Percentiles rank a stretch among this genome's conserved stretches.
These are phyloP conservation scores for Catostomus latipinnis DNA, from an alignment of 2,797 vertebrate species.

Conservation along the genomic window DNA sequence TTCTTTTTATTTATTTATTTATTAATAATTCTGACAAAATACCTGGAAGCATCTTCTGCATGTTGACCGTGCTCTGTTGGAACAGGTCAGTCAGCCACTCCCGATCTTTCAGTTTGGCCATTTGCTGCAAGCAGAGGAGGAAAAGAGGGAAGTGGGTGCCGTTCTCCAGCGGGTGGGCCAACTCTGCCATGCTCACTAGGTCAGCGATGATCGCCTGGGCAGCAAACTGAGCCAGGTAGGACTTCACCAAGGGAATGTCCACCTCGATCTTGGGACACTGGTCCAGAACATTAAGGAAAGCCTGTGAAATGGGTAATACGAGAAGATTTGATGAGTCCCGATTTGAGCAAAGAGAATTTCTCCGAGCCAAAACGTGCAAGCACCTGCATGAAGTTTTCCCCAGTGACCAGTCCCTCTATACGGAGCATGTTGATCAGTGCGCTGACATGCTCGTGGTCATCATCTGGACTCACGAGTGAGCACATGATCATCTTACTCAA, in stretches of 20 bases:
- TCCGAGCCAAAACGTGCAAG: background rate
- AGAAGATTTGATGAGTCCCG: background rate
- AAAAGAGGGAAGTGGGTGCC: constrained; percentile 98
- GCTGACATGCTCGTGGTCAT: constrained; percentile 93
- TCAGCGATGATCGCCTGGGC: constrained; percentile 94
- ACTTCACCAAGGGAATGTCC: constrained; percentile 96
- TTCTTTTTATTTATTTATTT: no score
- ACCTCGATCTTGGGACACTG: constrained; percentile 97
- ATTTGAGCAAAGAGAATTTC: background rate
- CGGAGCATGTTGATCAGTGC: constrained; percentile 89
- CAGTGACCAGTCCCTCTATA: constrained; percentile 90
- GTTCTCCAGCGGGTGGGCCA: constrained; percentile 95
- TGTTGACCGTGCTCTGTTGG: constrained; percentile 97
- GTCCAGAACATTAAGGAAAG: constrained; percentile 94
- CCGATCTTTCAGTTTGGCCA: constrained; percentile 92
- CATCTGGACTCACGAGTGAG: constrained; percentile 90
- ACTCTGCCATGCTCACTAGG: constrained; percentile 93
- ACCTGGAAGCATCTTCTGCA: constrained; percentile 99
- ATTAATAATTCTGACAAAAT: constrained; percentile 38
- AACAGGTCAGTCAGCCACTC: constrained; percentile 97
- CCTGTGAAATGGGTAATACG: constrained; percentile 64
- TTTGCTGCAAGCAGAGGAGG: constrained; percentile 97
- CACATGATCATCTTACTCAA: constrained; percentile 91
- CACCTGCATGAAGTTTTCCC: constrained; percentile 98
- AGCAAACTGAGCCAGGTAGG: constrained; percentile 96